Percentiles rank a stretch among this genome's conserved stretches.
Evolutionary conservation across 2,888 invertebrate species (phyloP).

Genomic region (Drymonia ruficornis): DNA sequence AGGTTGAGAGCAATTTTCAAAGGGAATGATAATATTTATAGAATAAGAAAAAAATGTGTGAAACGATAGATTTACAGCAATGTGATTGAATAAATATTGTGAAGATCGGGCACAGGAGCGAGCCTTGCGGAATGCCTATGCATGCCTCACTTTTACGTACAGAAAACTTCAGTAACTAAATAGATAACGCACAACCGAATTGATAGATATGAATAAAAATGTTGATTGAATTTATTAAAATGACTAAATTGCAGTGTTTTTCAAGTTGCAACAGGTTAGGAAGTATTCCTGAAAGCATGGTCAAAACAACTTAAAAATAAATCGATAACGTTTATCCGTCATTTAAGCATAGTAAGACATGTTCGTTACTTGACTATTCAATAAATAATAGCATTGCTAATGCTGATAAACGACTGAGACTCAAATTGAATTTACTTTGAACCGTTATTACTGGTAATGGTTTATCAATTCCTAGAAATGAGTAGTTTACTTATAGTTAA

Average conservation of each 20-base stretch:
- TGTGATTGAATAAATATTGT: background rate
- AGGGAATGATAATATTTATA: conserved; percentile 8
- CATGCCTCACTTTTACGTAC: background rate
- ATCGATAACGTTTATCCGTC: background rate
- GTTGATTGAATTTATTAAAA: no score
- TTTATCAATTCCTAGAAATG: conserved; percentile 23
- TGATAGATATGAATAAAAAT: no score
- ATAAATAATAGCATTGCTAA: conserved; percentile 21
- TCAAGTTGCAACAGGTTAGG: no score
- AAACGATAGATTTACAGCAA: background rate
- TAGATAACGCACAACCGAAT: no score
- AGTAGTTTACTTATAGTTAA: conserved; percentile 15
- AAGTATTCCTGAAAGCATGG: no score
- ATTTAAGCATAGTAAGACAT: conserved; percentile 12
- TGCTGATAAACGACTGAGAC: conserved; percentile 10
- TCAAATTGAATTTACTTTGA: conserved; percentile 28
- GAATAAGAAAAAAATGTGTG: background rate
- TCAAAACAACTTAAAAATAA: no score
- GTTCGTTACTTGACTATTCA: conserved; percentile 13
- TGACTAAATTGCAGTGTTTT: no score
- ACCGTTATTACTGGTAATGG: conserved; percentile 26
- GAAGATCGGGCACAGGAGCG: background rate
- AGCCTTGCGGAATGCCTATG: background rate
- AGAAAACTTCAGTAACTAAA: background rate
- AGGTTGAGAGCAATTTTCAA: conserved; percentile 3